These are phyloP conservation scores for Drosophila mulleri DNA, from an alignment of 2,888 invertebrate genomes.

Conservation along the genomic window DNA sequence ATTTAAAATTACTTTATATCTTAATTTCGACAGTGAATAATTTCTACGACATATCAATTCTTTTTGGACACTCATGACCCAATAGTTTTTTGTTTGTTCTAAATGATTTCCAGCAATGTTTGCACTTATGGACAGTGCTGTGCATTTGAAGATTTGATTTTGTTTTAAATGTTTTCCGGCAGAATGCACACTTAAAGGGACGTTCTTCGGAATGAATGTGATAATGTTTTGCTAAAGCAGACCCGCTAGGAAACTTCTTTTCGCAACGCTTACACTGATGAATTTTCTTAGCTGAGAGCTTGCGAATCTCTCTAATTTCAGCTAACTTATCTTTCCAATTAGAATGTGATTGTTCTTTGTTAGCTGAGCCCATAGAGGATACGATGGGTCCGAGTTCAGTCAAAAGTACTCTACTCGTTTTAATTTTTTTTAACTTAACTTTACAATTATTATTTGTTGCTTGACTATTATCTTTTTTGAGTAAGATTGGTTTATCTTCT, in stretches of 20 bases:
- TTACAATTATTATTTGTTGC: too few relatives aligned
- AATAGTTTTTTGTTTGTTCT: background rate
- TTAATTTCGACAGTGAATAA: background rate
- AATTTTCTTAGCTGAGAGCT: background rate
- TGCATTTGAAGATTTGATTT: background rate
- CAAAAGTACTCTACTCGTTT: too few relatives aligned
- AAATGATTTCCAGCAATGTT: background rate
- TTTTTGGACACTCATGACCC: background rate
- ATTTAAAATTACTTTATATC: background rate
- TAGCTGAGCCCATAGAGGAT: too few relatives aligned
- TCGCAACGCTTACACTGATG: background rate
- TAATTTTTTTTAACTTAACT: too few relatives aligned
- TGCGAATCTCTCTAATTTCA: background rate
- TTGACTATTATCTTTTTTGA: too few relatives aligned
- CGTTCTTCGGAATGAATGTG: background rate
- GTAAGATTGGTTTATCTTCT: too few relatives aligned
- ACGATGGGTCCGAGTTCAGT: too few relatives aligned
- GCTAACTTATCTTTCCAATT: background rate
- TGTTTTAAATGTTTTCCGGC: background rate
- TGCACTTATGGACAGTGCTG: background rate
- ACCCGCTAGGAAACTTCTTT: background rate
- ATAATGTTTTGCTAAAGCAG: background rate
- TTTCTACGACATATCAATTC: background rate
- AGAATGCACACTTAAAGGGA: background rate
- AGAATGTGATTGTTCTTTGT: background rate